Percentiles rank a stretch among this genome's conserved stretches.
Conservation (phyloP, 2,888 invertebrate species). For the Morpho deidamia region DNA sequence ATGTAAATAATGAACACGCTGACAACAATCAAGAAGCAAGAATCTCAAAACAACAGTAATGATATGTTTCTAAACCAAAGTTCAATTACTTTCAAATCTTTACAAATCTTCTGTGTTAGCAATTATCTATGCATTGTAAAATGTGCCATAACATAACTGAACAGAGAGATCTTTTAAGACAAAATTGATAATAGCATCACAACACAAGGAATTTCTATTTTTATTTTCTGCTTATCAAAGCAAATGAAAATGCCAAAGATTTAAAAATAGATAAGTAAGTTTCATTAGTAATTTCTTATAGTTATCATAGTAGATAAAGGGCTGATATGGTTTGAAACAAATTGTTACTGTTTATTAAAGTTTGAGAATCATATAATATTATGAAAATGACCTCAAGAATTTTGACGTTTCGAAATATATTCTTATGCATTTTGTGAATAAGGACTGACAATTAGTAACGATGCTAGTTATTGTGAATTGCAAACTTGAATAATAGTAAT, state of each 20-base stretch:
- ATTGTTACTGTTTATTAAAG: constrained; percentile 68
- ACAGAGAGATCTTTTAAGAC: constrained; percentile 6
- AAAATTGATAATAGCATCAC: constrained; percentile 39
- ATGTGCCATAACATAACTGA: constrained; percentile 42
- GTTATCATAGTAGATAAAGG: constrained; percentile 38
- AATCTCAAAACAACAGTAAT: constrained; percentile 68
- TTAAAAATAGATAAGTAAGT: constrained; percentile 64
- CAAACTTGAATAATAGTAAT: constrained; percentile 39
- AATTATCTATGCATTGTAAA: constrained; percentile 17
- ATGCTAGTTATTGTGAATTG: constrained; percentile 48
- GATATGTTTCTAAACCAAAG: constrained; percentile 69
- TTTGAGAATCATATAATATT: constrained; percentile 36
- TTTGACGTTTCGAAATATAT: constrained; percentile 50
- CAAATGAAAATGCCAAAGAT: constrained; percentile 72
- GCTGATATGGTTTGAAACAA: constrained; percentile 63
- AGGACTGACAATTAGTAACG: constrained; percentile 57
- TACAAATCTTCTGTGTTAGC: constrained; percentile 1
- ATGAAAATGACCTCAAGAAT: constrained; percentile 60
- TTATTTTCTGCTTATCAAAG: constrained; percentile 49
- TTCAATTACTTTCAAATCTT: constrained; percentile 7
- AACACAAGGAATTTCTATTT: constrained; percentile 40
- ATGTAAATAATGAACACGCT: constrained; percentile 78
- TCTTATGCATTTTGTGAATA: constrained; percentile 59
- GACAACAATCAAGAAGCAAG: constrained; percentile 49
- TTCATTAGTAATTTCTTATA: constrained; percentile 38